A percentile compares a stretch with the other conserved stretches of the same genome.
Evolutionary conservation across 2,113 vertebrate species (phyloP).

Genomic region (Regulus satrapa): DNA sequence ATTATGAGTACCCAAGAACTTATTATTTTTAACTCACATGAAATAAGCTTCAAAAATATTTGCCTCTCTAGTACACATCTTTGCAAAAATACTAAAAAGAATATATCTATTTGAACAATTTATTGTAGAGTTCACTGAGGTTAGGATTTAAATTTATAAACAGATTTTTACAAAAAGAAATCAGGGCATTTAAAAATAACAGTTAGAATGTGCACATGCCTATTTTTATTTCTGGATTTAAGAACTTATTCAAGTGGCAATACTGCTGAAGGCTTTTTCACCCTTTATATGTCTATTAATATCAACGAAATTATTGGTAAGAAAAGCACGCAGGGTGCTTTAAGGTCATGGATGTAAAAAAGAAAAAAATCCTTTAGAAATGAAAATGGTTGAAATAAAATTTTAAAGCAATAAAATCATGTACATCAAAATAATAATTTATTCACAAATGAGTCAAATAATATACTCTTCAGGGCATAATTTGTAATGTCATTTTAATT

Average conservation of each 20-base stretch:
- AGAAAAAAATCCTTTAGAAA: not conserved
- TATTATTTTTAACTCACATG: not conserved
- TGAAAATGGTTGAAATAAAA: not conserved
- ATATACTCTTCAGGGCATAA: not conserved
- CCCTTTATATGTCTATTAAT: not conserved
- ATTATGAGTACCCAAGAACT: not conserved
- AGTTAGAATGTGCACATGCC: not conserved
- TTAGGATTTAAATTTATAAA: not conserved
- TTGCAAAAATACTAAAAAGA: not conserved
- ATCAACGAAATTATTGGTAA: not conserved
- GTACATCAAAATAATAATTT: not conserved
- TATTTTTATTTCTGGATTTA: not conserved
- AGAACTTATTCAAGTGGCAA: not conserved
- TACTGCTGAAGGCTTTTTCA: not conserved
- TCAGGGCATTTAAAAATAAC: not conserved
- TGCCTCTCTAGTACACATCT: not conserved
- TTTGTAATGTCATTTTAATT: conserved; percentile 40
- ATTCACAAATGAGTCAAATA: conserved; percentile 1
- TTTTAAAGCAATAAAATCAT: not conserved
- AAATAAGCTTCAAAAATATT: not conserved
- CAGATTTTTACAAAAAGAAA: not conserved
- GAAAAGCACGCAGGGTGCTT: not conserved
- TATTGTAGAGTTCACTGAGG: not conserved
- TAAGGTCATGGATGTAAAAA: not conserved
- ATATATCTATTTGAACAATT: not conserved